Evolutionary conservation across 2,797 vertebrate species (phyloP).

Genomic region (Sebastes oblongus): DNA sequence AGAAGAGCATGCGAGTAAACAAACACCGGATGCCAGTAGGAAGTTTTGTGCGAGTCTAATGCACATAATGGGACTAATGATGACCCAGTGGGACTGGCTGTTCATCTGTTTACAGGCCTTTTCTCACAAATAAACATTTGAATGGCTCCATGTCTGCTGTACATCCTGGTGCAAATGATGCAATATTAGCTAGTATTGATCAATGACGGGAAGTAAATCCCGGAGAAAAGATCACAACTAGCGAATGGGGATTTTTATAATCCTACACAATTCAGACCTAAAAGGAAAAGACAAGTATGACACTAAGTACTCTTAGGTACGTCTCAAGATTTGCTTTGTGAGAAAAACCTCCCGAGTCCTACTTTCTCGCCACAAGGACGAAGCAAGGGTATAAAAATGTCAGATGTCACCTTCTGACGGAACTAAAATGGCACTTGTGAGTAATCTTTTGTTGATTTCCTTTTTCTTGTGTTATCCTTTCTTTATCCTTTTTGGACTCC

Average conservation of each 20-base stretch:
- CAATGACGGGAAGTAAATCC: neutral
- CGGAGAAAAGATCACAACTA: neutral
- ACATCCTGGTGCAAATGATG: constrained; percentile 3
- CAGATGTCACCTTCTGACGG: constrained; percentile 1
- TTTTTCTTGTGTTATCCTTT: constrained; percentile 6
- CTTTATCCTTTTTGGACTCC: constrained; percentile 21
- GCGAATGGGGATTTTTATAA: neutral
- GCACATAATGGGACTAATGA: constrained; percentile 33
- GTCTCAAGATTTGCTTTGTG: neutral
- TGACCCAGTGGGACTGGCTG: neutral
- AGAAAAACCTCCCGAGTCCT: neutral
- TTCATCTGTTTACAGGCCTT: constrained; percentile 28
- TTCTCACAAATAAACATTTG: constrained; percentile 20
- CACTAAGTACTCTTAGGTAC: neutral
- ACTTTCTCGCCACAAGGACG: neutral
- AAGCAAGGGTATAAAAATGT: neutral
- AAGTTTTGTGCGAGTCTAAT: constrained; percentile 24
- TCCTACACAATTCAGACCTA: neutral
- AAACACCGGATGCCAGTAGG: constrained; percentile 13
- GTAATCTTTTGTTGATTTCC: constrained; percentile 33
- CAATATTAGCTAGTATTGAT: neutral
- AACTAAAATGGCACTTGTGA: constrained; percentile 8
- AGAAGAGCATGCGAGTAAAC: neutral
- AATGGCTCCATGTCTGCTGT: constrained; percentile 22
- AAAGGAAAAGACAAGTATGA: neutral